Evolutionary conservation across 1,140 invertebrate genomes (phyloP), one percentile per base, ranked within the genome.

Genomic region (Leptinotarsa texana): DNA sequence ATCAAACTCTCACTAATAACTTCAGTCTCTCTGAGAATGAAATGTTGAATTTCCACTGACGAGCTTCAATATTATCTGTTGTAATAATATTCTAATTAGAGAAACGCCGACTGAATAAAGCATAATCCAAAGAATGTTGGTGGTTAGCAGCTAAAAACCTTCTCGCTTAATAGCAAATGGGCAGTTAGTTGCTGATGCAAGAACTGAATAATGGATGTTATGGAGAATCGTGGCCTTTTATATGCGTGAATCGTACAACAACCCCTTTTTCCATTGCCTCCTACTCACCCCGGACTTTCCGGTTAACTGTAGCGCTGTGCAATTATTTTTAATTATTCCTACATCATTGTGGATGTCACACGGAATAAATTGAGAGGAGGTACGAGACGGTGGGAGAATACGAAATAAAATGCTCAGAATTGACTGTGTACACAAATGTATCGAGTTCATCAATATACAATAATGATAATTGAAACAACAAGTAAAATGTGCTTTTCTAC

Each of bases 201-300:
- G 51, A 57, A 57, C 51, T 57, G 51, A 57, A 57, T 57, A 57
- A 57, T 57, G 51, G 51, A 57, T 57, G 51, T 57, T 57, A 57
- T 57, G 51, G 51, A 15, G 51, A 57, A 57, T 42, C 33, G 33
- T 11, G 33, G 33, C 33, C 33, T 42, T 42, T 42, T 42, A 42
- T 57, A 57, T 57, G 51, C 51, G 51, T n/a, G 15, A 18, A 15
- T 17, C 51, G 51, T 15, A 57, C 51, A 57, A 57, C 51, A 57
- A 57, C 51, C 51, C 51, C 51, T 57, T 57, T 57, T 57, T 57
- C 17, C 51, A 18, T 17, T 17, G 51, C 51, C 13, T 57, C 51
- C 51, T 8, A 57, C 51, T n/a, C 51, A 18, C 51, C 51, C 51
- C 51, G 51, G 51, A 57, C 17, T 57, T 57, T 57, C 51, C 51